Conservation (phyloP, 2,113 vertebrate genomes). For the Helogale parvula region DNA sequence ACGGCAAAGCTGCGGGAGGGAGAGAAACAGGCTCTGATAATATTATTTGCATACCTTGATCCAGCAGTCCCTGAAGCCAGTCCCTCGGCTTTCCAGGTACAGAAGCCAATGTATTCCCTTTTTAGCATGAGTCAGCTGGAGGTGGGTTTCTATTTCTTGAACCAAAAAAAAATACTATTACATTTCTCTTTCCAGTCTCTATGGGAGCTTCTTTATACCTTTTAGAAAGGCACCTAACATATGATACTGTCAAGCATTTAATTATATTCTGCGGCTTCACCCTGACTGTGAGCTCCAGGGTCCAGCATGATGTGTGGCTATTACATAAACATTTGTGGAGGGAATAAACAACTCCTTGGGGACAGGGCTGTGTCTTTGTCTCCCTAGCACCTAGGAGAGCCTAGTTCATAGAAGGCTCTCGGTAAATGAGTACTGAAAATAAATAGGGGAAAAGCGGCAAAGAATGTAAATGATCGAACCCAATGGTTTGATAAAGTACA, state of each 20-base stretch:
- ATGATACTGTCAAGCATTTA: constrained; percentile 28
- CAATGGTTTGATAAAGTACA: constrained; percentile 16
- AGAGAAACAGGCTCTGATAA: not conserved
- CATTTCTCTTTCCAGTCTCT: constrained; percentile 15
- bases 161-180: not conserved
- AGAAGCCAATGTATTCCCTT: not conserved
- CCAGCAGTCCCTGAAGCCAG: constrained; percentile 31
- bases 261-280: not conserved
- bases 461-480: not conserved
- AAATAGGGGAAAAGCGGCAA: constrained; percentile 30
- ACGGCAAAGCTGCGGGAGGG: not conserved
- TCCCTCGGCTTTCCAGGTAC: not conserved
- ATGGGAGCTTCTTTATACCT: constrained; percentile 22
- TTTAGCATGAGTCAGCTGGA: not conserved
- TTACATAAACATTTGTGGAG: constrained; percentile 19
- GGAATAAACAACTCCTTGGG: constrained; percentile 35
- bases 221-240: constrained; percentile 35
- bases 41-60: not conserved
- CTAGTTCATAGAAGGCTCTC: not conserved
- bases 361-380: not conserved
- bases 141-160: not conserved
- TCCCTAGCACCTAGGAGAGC: not conserved
- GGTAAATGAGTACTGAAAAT: not conserved
- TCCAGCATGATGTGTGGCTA: not conserved
- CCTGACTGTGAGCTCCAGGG: constrained; percentile 1